phyloP scores from a whole-genome alignment of 1,140 invertebrate genomes.

The Brachionus angularis region DNA sequence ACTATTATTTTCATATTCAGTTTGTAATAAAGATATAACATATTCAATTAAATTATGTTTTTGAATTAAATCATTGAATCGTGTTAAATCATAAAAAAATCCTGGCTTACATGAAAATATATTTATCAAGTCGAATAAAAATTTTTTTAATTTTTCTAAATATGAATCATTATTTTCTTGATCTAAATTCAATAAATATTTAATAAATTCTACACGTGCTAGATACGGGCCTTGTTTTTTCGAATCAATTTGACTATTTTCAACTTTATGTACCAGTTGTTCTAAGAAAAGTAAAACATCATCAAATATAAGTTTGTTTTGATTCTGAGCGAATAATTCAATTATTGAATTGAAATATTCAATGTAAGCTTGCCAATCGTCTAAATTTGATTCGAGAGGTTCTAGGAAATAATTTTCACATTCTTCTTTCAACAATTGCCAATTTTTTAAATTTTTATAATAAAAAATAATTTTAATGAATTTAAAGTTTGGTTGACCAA shows the following conservation, averaged over 20 bases:
- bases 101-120: constrained; percentile 3
- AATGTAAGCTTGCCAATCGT: constrained; percentile 22
- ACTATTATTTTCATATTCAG: not conserved
- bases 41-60: not conserved
- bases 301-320: not conserved
- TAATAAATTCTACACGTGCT: constrained; percentile 25
- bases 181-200: too few species aligned
- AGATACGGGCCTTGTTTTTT: constrained; percentile 15
- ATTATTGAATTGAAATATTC: constrained; percentile 1
- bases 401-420: constrained; percentile 21
- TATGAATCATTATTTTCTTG: not conserved
- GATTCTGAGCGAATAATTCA: not conserved
- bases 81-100: constrained; percentile 27
- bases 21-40: not conserved
- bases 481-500: constrained; percentile 33
- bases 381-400: not conserved
- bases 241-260: not conserved
- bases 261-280: not conserved
- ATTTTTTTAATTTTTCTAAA: not conserved
- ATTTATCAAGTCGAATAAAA: not conserved
- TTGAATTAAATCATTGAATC: constrained; percentile 8
- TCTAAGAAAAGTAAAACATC: constrained; percentile 4
- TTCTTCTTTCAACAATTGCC: not conserved
- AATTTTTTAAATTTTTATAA: constrained; percentile 32
- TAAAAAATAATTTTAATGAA: constrained; percentile 8